Base-by-base conservation (phyloP, 2,888 invertebrate species). In the Orgyia antiqua region DNA sequence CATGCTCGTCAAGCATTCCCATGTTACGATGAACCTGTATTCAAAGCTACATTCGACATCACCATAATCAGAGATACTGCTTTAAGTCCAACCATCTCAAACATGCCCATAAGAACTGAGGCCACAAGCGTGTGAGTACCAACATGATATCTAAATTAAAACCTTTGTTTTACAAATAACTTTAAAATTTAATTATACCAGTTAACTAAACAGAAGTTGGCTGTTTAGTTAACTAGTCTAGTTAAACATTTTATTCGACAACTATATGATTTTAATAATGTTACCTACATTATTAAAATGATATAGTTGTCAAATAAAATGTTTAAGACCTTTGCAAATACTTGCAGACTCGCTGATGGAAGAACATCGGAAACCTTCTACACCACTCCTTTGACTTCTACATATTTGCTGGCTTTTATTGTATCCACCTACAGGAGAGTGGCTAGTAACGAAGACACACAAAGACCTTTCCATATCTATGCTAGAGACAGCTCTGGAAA, bases 11-110 rank as follows among this genome's bases (percentile, higher is more conserved):
- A 91, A 55, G 95, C 94, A 0, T 96, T 96, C 63, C 96, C 96
- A 4, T 95, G 95, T 66, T 94, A 94, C 58, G 96, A 96, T 57
- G 95, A 96, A 47, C 96, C 96, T 1, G 87, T 88, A 9, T 92
- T 93, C 60, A 95, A 95, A 64, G 93, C 95, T 0, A 89, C 78
- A 3, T 96, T 95, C 45, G 88, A 88, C 4, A 88, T 96, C 12
- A 90, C 88, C 30, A 88, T 96, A 28, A 84, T 87, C 3, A 88
- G 91, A 46, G 87, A 89, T 10, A 33, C 45, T 0, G 69, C 70
- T 31, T 89, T 88, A 63, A 86, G 77, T 6, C 67, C 72, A 0
- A 79, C 89, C 1, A 65, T 90, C 29, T 91, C 92, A 4, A 93
- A 93, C 59, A 93, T 92, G 92, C 91, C 91, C 1, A 66, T 89